Evolutionary conservation across 2,888 invertebrate genomes (phyloP), one percentile per base, ranked within the genome.

Genomic region (Eledona agricola): DNA sequence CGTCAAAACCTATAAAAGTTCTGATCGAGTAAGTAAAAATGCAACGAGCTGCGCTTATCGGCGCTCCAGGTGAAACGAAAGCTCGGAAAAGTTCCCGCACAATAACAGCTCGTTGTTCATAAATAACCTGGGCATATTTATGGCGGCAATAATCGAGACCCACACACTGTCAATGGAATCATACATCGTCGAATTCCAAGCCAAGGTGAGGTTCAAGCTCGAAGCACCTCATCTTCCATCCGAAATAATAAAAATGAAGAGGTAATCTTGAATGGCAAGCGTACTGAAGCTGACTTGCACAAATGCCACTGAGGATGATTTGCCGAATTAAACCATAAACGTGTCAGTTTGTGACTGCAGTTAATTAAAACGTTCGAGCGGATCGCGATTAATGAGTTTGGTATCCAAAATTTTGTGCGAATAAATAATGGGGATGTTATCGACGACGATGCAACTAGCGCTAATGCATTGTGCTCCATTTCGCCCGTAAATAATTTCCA

Each of bases 161-260:
- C 62, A 64, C 65, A 61, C 60, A 58, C 64, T 63, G 63, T 64
- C 64, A 59, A 58, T 59, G 63, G 55, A 45, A 57, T 59, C 63
- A 62, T 60, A 63, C 52, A 57, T 59, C 57, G 51, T 53, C 31
- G 59, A 51, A 49, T 58, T 52, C 57, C 60, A 51, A 45, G 52
- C 42, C 55, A 57, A 60, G 59, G 59, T 58, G 42, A 20, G 42
- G 42, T 29, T 22, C 7, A 13, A 19, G 4, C 20, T 42, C n/a
- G 7, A 42, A 15, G 6, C 34, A 34, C 10, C 12, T n/a, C 45
- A 42, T 42, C 29, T 9, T 9, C 28, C 28, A 28, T 7, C 6
- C 9, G 23, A 23, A 23, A 23, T 7, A 6, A 25, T n/a, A 6
- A 25, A 7, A 25, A 4, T 19, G 5, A 19, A 19, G 5, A 19